Evolutionary conservation across 2,797 vertebrate genomes (phyloP).

Genomic region (Chaetophractus vellerosus): DNA sequence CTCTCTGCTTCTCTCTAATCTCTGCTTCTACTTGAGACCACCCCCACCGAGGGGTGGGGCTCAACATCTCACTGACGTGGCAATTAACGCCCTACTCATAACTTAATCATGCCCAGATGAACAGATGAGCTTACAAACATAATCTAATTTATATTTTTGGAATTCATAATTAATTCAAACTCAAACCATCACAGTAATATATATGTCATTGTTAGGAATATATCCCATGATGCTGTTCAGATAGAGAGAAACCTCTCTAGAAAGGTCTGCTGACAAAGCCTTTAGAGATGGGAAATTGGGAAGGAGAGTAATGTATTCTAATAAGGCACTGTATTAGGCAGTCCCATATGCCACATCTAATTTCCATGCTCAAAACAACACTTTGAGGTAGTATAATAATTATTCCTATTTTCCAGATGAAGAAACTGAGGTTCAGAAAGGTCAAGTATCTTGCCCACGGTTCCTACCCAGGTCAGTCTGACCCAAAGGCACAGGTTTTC

Average conservation of each 20-base stretch:
- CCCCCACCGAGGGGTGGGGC: too few relatives aligned
- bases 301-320: background rate
- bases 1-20: too few relatives aligned
- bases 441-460: background rate
- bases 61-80: too few relatives aligned
- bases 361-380: background rate
- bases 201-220: background rate
- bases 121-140: too few relatives aligned
- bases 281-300: background rate
- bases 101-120: too few relatives aligned
- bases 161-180: too few relatives aligned
- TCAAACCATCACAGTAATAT: too few relatives aligned
- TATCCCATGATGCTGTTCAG: background rate
- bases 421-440: constrained; percentile 16
- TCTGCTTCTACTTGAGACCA: too few relatives aligned
- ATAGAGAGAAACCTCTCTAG: background rate
- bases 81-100: too few relatives aligned
- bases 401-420: constrained; percentile 53
- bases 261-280: background rate
- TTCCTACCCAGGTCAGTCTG: background rate
- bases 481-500: constrained; percentile 2
- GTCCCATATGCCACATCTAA: background rate
- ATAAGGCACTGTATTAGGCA: background rate
- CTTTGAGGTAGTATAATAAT: background rate
- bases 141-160: too few relatives aligned